Percentiles rank a stretch among this genome's conserved stretches.
Evolutionary conservation across 2,888 invertebrate species (phyloP).

Genomic region (Erebia ligea): DNA sequence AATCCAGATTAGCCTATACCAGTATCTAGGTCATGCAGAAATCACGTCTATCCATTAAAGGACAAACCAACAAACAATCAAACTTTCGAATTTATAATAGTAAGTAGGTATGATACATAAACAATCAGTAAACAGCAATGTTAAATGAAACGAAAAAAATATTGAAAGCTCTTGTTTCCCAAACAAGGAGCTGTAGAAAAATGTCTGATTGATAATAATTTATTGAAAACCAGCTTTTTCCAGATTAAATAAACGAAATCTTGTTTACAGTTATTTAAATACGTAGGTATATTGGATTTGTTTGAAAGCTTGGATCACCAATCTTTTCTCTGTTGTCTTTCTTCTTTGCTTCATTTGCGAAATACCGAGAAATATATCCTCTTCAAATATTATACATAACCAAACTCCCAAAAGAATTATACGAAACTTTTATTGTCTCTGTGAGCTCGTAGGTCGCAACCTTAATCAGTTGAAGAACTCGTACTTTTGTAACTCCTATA

Average conservation of each 20-base stretch:
- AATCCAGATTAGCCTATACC: background rate
- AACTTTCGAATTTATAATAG: too few relatives aligned
- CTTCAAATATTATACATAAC: conserved; percentile 8
- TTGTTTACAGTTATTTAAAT: background rate
- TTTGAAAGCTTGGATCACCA: background rate
- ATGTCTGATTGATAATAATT: too few relatives aligned
- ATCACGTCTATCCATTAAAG: too few relatives aligned
- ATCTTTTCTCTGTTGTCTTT: conserved; percentile 1
- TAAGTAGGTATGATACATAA: too few relatives aligned
- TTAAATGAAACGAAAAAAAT: too few relatives aligned
- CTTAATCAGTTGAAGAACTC: background rate
- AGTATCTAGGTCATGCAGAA: too few relatives aligned
- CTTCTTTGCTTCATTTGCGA: background rate
- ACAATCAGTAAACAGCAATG: too few relatives aligned
- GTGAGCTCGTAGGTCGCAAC: background rate
- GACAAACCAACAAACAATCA: too few relatives aligned
- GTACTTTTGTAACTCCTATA: background rate
- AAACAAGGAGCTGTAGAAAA: too few relatives aligned
- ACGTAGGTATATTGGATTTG: background rate
- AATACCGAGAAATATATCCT: conserved; percentile 8
- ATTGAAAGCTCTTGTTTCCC: too few relatives aligned
- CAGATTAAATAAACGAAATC: background rate
- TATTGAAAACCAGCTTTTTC: background rate
- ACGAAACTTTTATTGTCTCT: conserved; percentile 4
- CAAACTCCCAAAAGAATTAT: conserved; percentile 11